Evolutionary conservation across 2,888 invertebrate species (phyloP).

Genomic region (Pristionchus japonicus): DNA sequence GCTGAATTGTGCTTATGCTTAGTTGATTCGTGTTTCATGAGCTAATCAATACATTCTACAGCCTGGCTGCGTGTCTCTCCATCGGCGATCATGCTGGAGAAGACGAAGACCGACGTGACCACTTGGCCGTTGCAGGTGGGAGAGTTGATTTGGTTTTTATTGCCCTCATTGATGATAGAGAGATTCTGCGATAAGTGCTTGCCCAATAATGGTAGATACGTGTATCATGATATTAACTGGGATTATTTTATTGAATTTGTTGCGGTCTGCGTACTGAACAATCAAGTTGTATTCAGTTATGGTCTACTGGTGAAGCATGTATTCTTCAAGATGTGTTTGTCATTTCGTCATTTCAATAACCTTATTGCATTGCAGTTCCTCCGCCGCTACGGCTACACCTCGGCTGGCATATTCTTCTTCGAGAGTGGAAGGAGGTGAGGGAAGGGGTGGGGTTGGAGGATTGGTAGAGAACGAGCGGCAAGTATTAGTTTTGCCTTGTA

Average conservation of each 20-base stretch:
- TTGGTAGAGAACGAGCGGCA: background rate
- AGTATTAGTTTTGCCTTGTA: too few species aligned
- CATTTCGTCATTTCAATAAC: too few species aligned
- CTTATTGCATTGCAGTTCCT: conserved; percentile 43
- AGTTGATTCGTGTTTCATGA: too few species aligned
- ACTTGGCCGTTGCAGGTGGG: conserved; percentile 43
- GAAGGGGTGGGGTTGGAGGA: background rate
- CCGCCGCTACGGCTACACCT: conserved; percentile 47
- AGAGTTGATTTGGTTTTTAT: background rate
- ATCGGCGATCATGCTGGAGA: conserved; percentile 36
- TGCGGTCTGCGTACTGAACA: too few species aligned
- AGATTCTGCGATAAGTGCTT: too few species aligned
- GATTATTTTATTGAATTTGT: background rate
- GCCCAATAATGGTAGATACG: too few species aligned
- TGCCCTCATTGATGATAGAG: too few species aligned
- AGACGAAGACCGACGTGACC: conserved; percentile 42
- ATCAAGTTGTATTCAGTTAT: background rate
- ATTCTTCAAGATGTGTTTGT: background rate
- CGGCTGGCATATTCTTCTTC: conserved; percentile 48
- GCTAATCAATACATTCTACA: background rate
- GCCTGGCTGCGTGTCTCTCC: conserved; percentile 47
- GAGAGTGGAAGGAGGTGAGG: conserved; percentile 46
- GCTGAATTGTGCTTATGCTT: too few species aligned
- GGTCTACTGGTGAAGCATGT: background rate
- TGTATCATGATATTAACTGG: too few species aligned